Conservation (phyloP, 2,888 invertebrate species). For the Anaspis maculata region DNA sequence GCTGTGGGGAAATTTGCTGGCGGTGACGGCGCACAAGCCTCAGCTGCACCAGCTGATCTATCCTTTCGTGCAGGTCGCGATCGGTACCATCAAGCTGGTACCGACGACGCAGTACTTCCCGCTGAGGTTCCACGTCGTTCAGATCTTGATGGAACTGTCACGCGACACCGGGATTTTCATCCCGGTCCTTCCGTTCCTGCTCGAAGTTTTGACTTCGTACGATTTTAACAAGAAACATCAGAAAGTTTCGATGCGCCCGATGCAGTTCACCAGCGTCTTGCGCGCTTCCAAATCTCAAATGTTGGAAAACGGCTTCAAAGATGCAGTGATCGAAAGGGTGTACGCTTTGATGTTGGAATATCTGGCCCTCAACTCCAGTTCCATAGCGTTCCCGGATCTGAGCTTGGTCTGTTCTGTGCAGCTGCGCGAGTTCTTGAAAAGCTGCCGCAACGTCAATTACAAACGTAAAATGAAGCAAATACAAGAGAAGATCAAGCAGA, state of each 20-base stretch:
- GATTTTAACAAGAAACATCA: constrained; percentile 82
- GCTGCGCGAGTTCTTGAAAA: constrained; percentile 75
- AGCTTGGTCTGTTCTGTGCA: constrained; percentile 64
- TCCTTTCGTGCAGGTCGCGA: constrained; percentile 84
- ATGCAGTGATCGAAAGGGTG: constrained; percentile 72
- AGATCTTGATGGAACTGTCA: constrained; percentile 72
- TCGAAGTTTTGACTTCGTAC: constrained; percentile 69
- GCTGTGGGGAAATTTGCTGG: constrained; percentile 79
- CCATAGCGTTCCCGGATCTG: constrained; percentile 78
- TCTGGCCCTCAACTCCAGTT: constrained; percentile 62
- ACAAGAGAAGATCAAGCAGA: constrained; percentile 82
- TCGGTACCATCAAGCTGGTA: constrained; percentile 81
- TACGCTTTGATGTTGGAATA: constrained; percentile 70
- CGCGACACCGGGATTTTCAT: constrained; percentile 72
- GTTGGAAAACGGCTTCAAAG: constrained; percentile 81
- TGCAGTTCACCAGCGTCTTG: constrained; percentile 76
- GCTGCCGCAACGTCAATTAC: constrained; percentile 72
- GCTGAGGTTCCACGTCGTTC: constrained; percentile 82
- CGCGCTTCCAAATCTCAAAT: constrained; percentile 82
- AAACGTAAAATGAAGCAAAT: constrained; percentile 76
- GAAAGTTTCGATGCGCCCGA: constrained; percentile 80
- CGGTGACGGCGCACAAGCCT: constrained; percentile 53
- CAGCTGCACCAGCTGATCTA: constrained; percentile 76
- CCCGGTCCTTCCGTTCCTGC: constrained; percentile 75
- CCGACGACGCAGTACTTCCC: constrained; percentile 91